Base-by-base conservation (phyloP, 2,888 invertebrate species). In the Drosophila sordidapex region DNA sequence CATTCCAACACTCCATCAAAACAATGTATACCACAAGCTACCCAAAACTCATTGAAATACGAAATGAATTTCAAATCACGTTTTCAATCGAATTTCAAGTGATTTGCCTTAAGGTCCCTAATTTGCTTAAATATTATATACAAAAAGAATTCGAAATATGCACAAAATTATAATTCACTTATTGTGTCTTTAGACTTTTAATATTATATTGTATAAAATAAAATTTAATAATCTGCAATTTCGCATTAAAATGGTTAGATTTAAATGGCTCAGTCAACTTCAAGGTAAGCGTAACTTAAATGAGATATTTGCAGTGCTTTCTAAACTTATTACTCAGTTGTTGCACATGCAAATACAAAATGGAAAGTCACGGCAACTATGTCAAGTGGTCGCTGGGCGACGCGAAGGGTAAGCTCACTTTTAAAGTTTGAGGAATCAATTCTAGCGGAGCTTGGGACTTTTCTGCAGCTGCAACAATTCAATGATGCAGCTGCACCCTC, bases 31-130 rank as follows among this genome's bases (percentile, higher is more conserved):
- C 21, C 1, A 21, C 21, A 21, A 21, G 25, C 7, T 21, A 6
- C 13, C 1, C 21, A 43, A 63, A 51, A 25, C 64, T 58, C 10
- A 33, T 27, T 36, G 15, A 25, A 58, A 59, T 52, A 25, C 36
- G 43, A 70, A 84, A 81, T 77, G 79, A 77, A 86, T 82, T 78
- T 75, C 54, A 70, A 82, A 79, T 80, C 67, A 79, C 49, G 76
- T 74, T 77, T 71, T 62, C 76, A 76, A 84, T 78, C 75, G 61
- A 69, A 36, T 25, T 74, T 70, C 67, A 61, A 65, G 38, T 58
- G 57, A 49, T 70, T 43, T 43, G 33, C 33, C 43, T 6, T 35
- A 38, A 31, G 18, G 11, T 31, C n/a, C 58, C 27, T 62, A 27
- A 61, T 31, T 57, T 25, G 15, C 18, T 53, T 21, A 53, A 54